Evolutionary conservation across 2,113 vertebrate species (phyloP).

Genomic region (Megalops atlanticus): DNA sequence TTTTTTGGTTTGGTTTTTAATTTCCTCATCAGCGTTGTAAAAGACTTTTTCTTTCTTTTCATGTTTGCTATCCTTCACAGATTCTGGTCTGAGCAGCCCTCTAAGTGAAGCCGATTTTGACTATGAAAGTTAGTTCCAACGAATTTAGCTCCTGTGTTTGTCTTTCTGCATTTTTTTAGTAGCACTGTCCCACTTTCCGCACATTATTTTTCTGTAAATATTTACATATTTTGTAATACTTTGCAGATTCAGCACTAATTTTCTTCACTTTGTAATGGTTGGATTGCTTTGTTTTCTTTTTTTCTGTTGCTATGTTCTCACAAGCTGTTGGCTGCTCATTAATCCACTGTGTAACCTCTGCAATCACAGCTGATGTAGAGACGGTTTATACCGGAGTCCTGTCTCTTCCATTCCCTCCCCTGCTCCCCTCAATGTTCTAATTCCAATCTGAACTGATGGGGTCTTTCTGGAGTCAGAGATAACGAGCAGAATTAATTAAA

Average conservation of each 20-base stretch:
- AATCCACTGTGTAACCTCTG: constrained; percentile 64
- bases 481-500: constrained; percentile 71
- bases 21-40: constrained; percentile 39
- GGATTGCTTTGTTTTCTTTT: constrained; percentile 40
- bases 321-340: constrained; percentile 66
- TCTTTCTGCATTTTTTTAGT: constrained; percentile 54
- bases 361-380: constrained; percentile 55
- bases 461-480: constrained; percentile 60
- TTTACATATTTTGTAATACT: constrained; percentile 12
- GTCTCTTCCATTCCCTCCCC: constrained; percentile 28
- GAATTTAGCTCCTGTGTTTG: constrained; percentile 77
- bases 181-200: constrained; percentile 38
- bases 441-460: constrained; percentile 57
- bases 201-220: constrained; percentile 25
- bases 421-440: constrained; percentile 53
- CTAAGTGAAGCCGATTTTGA: constrained; percentile 94
- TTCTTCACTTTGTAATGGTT: constrained; percentile 7
- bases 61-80: constrained; percentile 90
- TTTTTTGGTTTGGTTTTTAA: constrained; percentile 67
- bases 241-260: constrained; percentile 24
- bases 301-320: constrained; percentile 59
- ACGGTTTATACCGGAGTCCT: constrained; percentile 38
- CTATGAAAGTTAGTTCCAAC: constrained; percentile 96
- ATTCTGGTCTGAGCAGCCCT: constrained; percentile 96
- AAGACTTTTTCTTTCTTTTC: constrained; percentile 53